These are phyloP conservation scores for Polia nebulosa DNA, from an alignment of 2,888 invertebrate species.

Conservation along the genomic window DNA sequence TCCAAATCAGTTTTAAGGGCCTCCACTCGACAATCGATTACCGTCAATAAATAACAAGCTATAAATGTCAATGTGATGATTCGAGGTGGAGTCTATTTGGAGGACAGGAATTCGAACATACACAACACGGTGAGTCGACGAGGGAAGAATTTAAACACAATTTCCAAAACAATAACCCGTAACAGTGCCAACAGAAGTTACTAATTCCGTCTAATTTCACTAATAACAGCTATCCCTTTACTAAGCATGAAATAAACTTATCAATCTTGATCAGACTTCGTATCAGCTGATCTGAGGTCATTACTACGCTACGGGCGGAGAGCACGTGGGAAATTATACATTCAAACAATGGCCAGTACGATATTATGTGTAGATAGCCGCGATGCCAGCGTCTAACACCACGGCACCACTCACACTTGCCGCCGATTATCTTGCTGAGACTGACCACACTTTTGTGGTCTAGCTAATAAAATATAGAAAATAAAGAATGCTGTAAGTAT, in stretches of 20 bases:
- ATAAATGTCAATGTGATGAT: too few relatives aligned
- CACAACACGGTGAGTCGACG: not conserved
- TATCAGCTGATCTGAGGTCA: constrained; percentile 74
- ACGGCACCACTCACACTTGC: constrained; percentile 51
- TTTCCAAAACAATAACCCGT: not conserved
- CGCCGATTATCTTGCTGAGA: constrained; percentile 13
- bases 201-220: constrained; percentile 22
- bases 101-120: too few relatives aligned
- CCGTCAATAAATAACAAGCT: too few relatives aligned
- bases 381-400: constrained; percentile 21
- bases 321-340: constrained; percentile 81
- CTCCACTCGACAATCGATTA: too few relatives aligned
- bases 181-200: not conserved
- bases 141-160: not conserved
- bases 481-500: not conserved
- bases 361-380: constrained; percentile 63
- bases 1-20: too few relatives aligned
- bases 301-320: constrained; percentile 75
- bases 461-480: constrained; percentile 3
- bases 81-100: too few relatives aligned
- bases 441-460: constrained; percentile 35
- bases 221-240: constrained; percentile 52
- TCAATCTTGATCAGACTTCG: constrained; percentile 60
- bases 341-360: constrained; percentile 76
- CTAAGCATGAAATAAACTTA: constrained; percentile 62